Base-by-base conservation (phyloP, 2,888 invertebrate genomes). In the Campopleginae sp. region DNA sequence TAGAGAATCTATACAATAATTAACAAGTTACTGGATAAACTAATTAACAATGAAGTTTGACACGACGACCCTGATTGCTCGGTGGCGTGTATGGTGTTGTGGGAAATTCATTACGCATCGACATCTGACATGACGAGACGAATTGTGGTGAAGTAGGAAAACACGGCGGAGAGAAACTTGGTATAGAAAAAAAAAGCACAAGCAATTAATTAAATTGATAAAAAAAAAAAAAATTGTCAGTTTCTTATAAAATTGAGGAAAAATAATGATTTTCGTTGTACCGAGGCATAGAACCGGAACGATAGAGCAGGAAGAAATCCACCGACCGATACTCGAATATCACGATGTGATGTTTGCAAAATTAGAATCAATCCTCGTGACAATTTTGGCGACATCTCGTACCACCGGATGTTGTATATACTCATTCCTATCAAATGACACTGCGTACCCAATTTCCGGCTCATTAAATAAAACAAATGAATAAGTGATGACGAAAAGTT, bases 271-370 rank as follows among this genome's bases (percentile, higher is more conserved):
- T 12, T 4, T 23, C 14, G n/a, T 12, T n/a, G 14, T 85, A 87
- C 86, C 75, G 86, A 80, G n/a, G 87, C 79, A 27, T 87, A 89
- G 51, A 86, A 89, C 12, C 81, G 80, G 23, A 88, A 65, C 0
- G 89, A 89, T 1, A 89, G 70, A 23, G 65, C 48, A 1, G 76
- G 76, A 2, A 76, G 48, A 51, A 76, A 65, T 17, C 76, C 76
- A 17, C 63, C 17, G 14, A 75, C 82, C 82, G 51, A 89, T 23
- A 88, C 14, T n/a, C 33, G 14, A 5, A 83, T 23, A 0, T 88
- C 87, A 14, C 84, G 38, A 2, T 87, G 88, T 14, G 82, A 78
- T 14, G 76, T 51, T 48, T 61, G 61, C 12, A 75, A 31, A 46
- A 75, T 63, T n/a, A 75, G 17, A 0, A 77, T 19, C 7, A 66